Conservation (phyloP, 2,888 invertebrate species). For the Mythimna vitellina region DNA sequence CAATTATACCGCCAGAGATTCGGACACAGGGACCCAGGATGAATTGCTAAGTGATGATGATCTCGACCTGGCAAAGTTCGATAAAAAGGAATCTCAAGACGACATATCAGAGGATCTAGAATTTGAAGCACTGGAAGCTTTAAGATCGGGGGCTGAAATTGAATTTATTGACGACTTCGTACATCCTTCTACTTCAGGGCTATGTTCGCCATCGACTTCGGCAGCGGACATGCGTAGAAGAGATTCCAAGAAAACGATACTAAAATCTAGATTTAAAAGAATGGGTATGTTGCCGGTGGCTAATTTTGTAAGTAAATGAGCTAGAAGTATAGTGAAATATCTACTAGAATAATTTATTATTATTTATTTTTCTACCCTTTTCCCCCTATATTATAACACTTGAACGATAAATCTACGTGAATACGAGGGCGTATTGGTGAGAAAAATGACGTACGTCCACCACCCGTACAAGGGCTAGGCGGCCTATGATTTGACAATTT, state of each 20-base stretch:
- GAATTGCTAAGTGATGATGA: background rate
- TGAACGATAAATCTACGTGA: too few species aligned
- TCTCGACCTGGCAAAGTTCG: slow-evolving; percentile 25
- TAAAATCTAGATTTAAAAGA: slow-evolving; percentile 75
- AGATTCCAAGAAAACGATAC: slow-evolving; percentile 65
- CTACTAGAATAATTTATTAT: too few species aligned
- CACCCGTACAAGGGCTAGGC: too few species aligned
- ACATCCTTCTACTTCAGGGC: slow-evolving; percentile 6
- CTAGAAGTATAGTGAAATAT: background rate
- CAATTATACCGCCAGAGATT: background rate
- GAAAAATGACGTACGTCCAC: too few species aligned
- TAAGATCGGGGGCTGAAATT: slow-evolving; percentile 63
- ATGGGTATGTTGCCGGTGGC: slow-evolving; percentile 75
- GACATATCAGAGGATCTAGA: background rate
- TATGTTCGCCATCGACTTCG: background rate
- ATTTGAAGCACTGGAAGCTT: background rate
- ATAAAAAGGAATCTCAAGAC: background rate
- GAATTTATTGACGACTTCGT: slow-evolving; percentile 68
- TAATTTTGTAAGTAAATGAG: slow-evolving; percentile 63
- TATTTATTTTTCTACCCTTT: too few species aligned
- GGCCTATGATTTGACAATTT: too few species aligned
- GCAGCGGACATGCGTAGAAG: slow-evolving; percentile 41
- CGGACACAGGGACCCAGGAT: background rate
- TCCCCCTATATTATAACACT: too few species aligned
- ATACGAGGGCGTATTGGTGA: too few species aligned